phyloP scores from a whole-genome alignment of 2,113 vertebrate genomes.

The Pycnonotus jocosus region DNA sequence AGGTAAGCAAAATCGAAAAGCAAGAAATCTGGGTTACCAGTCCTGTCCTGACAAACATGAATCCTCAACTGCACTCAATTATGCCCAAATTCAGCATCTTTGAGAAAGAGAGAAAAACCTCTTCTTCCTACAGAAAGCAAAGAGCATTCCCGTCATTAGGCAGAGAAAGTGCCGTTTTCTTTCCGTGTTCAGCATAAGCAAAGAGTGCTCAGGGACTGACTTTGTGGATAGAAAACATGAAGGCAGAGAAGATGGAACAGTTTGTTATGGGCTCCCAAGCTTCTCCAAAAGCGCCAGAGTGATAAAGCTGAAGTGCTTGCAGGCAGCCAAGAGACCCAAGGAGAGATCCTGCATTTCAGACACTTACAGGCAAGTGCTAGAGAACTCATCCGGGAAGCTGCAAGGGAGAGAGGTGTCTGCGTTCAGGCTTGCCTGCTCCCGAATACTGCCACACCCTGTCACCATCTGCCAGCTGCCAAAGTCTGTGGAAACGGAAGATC shows the following conservation, averaged over 20 bases:
- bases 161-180: neutral
- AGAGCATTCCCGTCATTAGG: neutral
- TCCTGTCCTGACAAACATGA: neutral
- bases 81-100: neutral
- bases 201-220: neutral
- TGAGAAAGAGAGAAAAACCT: neutral
- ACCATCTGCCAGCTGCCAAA: slow-evolving; percentile 99
- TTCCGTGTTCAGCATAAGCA: neutral
- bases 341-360: slow-evolving; percentile 53
- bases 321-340: neutral
- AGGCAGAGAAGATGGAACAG: neutral
- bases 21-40: neutral
- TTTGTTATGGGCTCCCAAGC: neutral
- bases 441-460: slow-evolving; percentile 96
- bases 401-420: slow-evolving; percentile 86
- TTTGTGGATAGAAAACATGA: neutral
- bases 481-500: slow-evolving; percentile 95
- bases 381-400: slow-evolving; percentile 93
- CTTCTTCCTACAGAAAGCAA: neutral
- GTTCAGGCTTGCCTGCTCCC: slow-evolving; percentile 85
- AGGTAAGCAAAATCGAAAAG: neutral
- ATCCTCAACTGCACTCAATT: neutral
- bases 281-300: neutral
- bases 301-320: neutral
- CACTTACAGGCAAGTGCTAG: slow-evolving; percentile 90